Percentiles rank a stretch among this genome's conserved stretches.
Evolutionary conservation across 2,113 vertebrate genomes (phyloP).

Genomic region (Sylvilagus bachmani): DNA sequence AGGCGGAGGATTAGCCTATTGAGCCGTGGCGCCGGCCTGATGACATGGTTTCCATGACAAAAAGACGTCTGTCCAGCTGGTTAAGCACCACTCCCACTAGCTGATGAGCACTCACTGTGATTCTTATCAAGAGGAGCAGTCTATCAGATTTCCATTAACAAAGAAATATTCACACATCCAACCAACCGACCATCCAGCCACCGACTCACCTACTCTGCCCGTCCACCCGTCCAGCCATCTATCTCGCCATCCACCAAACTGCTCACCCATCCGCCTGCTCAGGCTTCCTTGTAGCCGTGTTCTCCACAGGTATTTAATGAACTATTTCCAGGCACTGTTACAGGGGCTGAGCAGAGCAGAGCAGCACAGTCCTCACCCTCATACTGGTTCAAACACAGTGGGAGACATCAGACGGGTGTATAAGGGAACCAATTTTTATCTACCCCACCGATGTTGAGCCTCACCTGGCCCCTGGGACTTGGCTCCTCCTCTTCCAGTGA

Average conservation of each 20-base stretch:
- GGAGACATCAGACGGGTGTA: neutral
- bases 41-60: neutral
- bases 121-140: neutral
- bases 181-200: no score
- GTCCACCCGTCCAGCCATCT: neutral
- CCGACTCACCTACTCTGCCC: no score
- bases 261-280: neutral
- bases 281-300: neutral
- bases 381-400: no score
- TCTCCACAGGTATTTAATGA: neutral
- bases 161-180: neutral
- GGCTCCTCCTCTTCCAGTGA: neutral
- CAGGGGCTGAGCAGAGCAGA: no score
- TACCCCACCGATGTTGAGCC: neutral
- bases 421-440: neutral
- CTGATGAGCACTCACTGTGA: neutral
- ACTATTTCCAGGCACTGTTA: neutral
- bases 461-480: neutral
- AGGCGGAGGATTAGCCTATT: no score
- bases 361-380: no score
- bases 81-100: neutral
- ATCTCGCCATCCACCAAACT: neutral
- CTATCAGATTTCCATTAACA: neutral
- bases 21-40: no score
- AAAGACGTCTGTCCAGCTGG: neutral